Conservation (phyloP, 2,797 vertebrate genomes). For the Tachyglossus aculeatus region DNA sequence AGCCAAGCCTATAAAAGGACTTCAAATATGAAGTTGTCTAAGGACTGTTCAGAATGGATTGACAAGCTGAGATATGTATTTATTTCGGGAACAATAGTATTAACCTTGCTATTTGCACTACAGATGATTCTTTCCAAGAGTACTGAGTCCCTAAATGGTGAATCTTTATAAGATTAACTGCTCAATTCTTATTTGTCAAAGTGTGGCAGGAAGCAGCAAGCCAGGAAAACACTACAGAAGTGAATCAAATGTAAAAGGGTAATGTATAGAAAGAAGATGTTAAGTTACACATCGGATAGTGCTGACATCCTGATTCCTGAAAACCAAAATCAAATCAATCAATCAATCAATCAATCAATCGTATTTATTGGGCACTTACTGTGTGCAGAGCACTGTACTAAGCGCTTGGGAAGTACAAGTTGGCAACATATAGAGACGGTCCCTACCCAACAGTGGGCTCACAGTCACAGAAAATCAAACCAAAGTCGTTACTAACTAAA, state of each 20-base stretch:
- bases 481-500: no score
- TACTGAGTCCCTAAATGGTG: slow-evolving; percentile 69
- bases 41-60: slow-evolving; percentile 70
- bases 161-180: slow-evolving; percentile 78
- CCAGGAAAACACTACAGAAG: slow-evolving; percentile 72
- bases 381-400: no score
- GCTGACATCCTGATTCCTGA: no score
- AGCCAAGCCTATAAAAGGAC: slow-evolving; percentile 69
- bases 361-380: no score
- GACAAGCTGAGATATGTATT: slow-evolving; percentile 80
- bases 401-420: no score
- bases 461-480: no score
- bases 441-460: no score
- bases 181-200: slow-evolving; percentile 76
- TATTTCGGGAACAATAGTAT: slow-evolving; percentile 74
- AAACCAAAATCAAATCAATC: no score
- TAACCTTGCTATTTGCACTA: slow-evolving; percentile 79
- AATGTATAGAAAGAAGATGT: no score
- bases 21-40: slow-evolving; percentile 79
- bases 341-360: no score
- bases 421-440: no score
- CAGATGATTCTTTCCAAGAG: slow-evolving; percentile 73
- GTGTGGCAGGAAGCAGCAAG: slow-evolving; percentile 58
- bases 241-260: slow-evolving; percentile 68
- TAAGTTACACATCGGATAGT: no score